Base-by-base conservation (phyloP, 2,888 invertebrate species). In the Microchrysa polita region DNA sequence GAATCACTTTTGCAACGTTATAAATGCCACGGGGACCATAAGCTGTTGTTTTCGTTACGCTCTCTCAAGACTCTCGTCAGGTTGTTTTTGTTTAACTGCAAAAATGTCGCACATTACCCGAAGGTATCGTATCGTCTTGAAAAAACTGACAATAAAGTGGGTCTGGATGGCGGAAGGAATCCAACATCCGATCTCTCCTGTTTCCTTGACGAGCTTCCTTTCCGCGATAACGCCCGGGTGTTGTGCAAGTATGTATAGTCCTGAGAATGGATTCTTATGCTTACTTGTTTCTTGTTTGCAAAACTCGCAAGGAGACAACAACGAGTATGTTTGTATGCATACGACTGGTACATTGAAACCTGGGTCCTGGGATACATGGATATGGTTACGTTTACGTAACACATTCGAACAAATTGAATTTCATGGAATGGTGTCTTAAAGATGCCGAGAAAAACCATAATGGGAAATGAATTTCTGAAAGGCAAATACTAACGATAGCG, bases 351-450 rank as follows among this genome's bases (percentile, higher is more conserved):
- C 2, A 27, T 59, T 59, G 27, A 59, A 34, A 34, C 4, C 27
- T 34, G 48, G 10, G 27, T 40, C 61, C 23, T n/a, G n/a, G n/a
- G n/a, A n/a, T n/a, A n/a, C n/a, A n/a, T n/a, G n/a, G n/a, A n/a
- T n/a, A n/a, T n/a, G n/a, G n/a, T n/a, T n/a, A n/a, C n/a, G n/a
- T n/a, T n/a, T n/a, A n/a, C n/a, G 23, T 61, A 34, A n/a, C n/a
- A n/a, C 61, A 40, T 42, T 10, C 16, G 61, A 61, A 61, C 61
- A 61, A 61, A 61, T 61, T 61, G 61, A 40, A 61, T 61, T 61
- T 61, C 61, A 34, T 40, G 61, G 16, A 61, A 61, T 40, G 61
- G 61, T 34, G 40, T 34, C 40, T 61, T 61, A 61, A 61, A 61
- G 40, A 61, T n/a, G 12, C 59, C 59, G 23, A 23, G 59, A 23